These are phyloP conservation scores for Acarapis woodi DNA, from an alignment of 1,140 invertebrate genomes.

Conservation along the genomic window DNA sequence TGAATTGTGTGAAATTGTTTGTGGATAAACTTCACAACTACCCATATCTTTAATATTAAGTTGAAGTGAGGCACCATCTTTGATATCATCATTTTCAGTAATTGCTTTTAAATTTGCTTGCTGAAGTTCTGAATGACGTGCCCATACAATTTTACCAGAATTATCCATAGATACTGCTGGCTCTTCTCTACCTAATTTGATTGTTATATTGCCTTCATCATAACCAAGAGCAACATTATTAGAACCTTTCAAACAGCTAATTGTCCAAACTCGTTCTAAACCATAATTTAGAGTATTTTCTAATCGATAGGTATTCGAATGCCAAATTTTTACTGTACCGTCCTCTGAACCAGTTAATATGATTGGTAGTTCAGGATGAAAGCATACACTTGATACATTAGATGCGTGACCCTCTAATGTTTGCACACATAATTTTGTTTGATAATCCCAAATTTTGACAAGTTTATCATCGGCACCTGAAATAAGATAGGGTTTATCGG, in stretches of 20 bases:
- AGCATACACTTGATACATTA: slow-evolving; percentile 61
- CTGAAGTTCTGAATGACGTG: slow-evolving; percentile 87
- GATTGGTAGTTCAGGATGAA: slow-evolving; percentile 92
- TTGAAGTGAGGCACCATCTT: slow-evolving; percentile 71
- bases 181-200: slow-evolving; percentile 89
- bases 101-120: slow-evolving; percentile 62
- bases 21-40: slow-evolving; percentile 95
- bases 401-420: slow-evolving; percentile 88
- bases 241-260: slow-evolving; percentile 71
- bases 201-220: slow-evolving; percentile 90
- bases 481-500: slow-evolving; percentile 97
- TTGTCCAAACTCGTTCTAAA: slow-evolving; percentile 89
- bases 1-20: slow-evolving; percentile 90
- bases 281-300: slow-evolving; percentile 95
- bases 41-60: slow-evolving; percentile 94
- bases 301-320: slow-evolving; percentile 81
- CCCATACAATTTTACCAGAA: slow-evolving; percentile 94
- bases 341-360: slow-evolving; percentile 93
- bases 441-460: slow-evolving; percentile 98
- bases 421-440: slow-evolving; percentile 96
- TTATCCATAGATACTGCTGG: slow-evolving; percentile 98
- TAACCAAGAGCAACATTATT: slow-evolving; percentile 93
- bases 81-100: slow-evolving; percentile 36
- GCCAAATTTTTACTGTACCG: slow-evolving; percentile 83
- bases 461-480: slow-evolving; percentile 88